A percentile compares a stretch with the other conserved stretches of the same genome.
Evolutionary conservation across 2,113 vertebrate genomes (phyloP).

Genomic region (Ifrita kowaldi): DNA sequence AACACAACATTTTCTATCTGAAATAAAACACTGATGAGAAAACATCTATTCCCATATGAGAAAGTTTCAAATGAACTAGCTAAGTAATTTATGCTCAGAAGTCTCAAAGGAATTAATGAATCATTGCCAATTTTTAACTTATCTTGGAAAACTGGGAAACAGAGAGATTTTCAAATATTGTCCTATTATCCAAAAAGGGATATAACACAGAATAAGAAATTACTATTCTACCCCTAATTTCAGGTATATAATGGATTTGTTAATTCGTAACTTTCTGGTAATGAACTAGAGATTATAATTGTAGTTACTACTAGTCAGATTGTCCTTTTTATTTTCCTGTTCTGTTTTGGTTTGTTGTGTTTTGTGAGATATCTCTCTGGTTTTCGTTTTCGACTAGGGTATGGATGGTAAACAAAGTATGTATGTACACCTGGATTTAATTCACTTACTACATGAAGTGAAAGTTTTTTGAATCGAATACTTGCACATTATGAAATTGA

Average conservation of each 20-base stretch:
- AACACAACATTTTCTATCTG: slow-evolving; percentile 14
- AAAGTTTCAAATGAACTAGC: not conserved
- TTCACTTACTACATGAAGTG: not conserved
- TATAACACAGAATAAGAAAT: not conserved
- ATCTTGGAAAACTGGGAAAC: not conserved
- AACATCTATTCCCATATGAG: not conserved
- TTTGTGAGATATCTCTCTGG: not conserved
- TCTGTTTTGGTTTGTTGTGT: not conserved
- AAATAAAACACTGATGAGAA: slow-evolving; percentile 24
- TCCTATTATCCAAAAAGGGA: not conserved
- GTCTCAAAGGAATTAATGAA: not conserved
- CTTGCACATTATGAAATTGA: not conserved
- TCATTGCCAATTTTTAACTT: not conserved
- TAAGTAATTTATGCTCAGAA: not conserved
- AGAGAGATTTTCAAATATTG: not conserved
- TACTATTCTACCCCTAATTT: not conserved
- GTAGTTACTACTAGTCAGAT: not conserved
- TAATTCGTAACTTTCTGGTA: not conserved
- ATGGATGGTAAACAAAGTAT: not conserved
- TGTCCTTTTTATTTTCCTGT: not conserved
- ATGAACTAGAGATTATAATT: not conserved
- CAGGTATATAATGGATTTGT: not conserved
- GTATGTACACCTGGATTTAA: not conserved
- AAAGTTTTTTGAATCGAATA: not conserved
- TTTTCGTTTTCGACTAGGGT: not conserved